Conservation (phyloP, 2,888 invertebrate species). For the Eumacrocentrus americanus region DNA sequence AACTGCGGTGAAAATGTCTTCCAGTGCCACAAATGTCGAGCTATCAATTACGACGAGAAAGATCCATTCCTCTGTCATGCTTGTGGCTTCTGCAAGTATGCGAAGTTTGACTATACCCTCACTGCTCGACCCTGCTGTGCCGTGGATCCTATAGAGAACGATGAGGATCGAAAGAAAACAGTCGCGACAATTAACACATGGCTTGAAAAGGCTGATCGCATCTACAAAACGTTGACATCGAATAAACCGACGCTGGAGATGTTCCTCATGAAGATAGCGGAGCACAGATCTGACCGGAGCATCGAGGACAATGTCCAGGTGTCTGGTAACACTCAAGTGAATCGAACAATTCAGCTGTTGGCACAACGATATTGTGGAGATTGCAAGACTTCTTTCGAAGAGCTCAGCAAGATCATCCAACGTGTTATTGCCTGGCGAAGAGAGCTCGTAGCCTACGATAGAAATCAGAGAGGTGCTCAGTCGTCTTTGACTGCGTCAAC, state of each 20-base stretch:
- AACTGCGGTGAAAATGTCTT: slow-evolving; percentile 99
- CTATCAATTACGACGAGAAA: slow-evolving; percentile 98
- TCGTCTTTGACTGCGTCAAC: slow-evolving; percentile 20
- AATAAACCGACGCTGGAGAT: slow-evolving; percentile 90
- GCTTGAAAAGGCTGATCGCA: slow-evolving; percentile 92
- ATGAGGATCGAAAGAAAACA: slow-evolving; percentile 95
- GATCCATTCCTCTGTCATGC: slow-evolving; percentile 99
- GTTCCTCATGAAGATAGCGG: slow-evolving; percentile 84
- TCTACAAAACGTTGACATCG: slow-evolving; percentile 87
- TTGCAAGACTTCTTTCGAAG: slow-evolving; percentile 93
- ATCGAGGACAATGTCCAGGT: slow-evolving; percentile 66
- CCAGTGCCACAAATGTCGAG: slow-evolving; percentile 98
- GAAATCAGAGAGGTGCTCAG: slow-evolving; percentile 73
- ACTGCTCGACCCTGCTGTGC: slow-evolving; percentile 92
- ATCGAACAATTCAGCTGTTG: slow-evolving; percentile 89
- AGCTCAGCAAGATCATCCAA: slow-evolving; percentile 87
- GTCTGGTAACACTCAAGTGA: slow-evolving; percentile 70
- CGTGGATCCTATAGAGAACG: slow-evolving; percentile 96
- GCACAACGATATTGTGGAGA: slow-evolving; percentile 96
- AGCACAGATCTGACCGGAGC: slow-evolving; percentile 79
- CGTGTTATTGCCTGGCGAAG: slow-evolving; percentile 89
- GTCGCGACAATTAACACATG: slow-evolving; percentile 88
- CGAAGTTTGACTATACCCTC: slow-evolving; percentile 95
- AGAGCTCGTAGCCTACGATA: slow-evolving; percentile 90
- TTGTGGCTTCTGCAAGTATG: slow-evolving; percentile 99